These are phyloP conservation scores for Oreohelix idahoensis DNA, from an alignment of 1,140 invertebrate genomes.

Conservation along the genomic window DNA sequence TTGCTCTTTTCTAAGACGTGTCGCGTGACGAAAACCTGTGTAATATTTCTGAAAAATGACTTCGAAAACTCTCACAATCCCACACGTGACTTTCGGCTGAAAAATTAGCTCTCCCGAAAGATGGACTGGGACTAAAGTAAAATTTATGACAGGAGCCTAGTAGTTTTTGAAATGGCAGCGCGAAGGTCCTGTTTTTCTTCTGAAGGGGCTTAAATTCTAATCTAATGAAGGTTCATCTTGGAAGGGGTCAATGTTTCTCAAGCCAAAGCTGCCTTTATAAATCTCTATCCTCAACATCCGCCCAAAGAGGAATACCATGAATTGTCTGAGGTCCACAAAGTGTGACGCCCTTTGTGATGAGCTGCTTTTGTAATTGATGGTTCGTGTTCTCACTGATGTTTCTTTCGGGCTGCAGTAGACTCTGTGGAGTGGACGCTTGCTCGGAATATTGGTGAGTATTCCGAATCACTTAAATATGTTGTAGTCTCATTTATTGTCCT, in stretches of 20 bases:
- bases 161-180: not conserved
- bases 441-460: not conserved
- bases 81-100: not conserved
- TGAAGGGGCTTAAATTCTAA: not conserved
- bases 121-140: not conserved
- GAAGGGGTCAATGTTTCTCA: not conserved
- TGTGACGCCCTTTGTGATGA: too few species aligned
- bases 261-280: too few species aligned
- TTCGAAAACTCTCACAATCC: not conserved
- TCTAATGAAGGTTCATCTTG: not conserved
- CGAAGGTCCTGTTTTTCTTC: slow-evolving; percentile 4
- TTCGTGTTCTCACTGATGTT: too few species aligned
- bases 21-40: not conserved
- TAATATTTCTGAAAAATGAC: not conserved
- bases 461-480: not conserved
- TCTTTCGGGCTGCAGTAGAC: not conserved
- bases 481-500: not conserved
- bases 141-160: not conserved
- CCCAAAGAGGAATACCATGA: too few species aligned
- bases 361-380: too few species aligned
- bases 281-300: too few species aligned
- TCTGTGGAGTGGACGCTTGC: not conserved
- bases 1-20: not conserved
- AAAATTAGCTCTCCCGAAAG: not conserved
- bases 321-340: too few species aligned